Percentiles rank a stretch among this genome's conserved stretches.
Conservation (phyloP, 2,113 vertebrate genomes). For the Athene noctua region DNA sequence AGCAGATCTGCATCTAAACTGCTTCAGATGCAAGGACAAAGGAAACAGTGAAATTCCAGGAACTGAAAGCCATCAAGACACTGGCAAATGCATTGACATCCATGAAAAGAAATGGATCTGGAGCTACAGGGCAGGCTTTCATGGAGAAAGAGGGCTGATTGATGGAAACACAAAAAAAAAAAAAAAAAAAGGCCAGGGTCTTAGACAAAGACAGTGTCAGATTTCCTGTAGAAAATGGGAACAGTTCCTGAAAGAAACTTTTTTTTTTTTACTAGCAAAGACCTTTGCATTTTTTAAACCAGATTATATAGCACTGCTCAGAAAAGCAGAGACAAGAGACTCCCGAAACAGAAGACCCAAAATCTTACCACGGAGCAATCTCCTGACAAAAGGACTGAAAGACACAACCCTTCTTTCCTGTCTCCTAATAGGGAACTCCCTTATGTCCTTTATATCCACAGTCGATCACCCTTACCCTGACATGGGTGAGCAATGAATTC, state of each 20-base stretch:
- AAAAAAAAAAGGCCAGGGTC: neutral
- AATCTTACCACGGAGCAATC: rapidly evolving
- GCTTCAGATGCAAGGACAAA: conserved; percentile 1
- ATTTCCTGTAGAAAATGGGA: neutral
- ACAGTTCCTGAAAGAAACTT: neutral
- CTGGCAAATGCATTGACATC: neutral
- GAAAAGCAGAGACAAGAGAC: neutral
- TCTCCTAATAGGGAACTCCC: neutral
- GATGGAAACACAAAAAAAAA: neutral
- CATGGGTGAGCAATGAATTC: neutral
- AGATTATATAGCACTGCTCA: neutral
- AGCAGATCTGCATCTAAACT: neutral
- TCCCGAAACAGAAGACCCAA: neutral
- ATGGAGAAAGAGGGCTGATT: neutral
- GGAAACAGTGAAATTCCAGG: neutral
- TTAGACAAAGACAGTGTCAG: neutral
- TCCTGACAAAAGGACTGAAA: neutral
- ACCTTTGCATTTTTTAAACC: neutral
- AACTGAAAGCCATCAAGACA: neutral
- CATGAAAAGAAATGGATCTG: neutral
- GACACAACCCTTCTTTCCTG: neutral
- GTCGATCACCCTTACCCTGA: neutral
- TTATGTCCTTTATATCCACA: neutral
- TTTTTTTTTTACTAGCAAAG: neutral
- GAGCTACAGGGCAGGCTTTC: neutral